These are phyloP conservation scores for Epinotia bilunana DNA, from an alignment of 2,888 invertebrate species.

Conservation along the genomic window DNA sequence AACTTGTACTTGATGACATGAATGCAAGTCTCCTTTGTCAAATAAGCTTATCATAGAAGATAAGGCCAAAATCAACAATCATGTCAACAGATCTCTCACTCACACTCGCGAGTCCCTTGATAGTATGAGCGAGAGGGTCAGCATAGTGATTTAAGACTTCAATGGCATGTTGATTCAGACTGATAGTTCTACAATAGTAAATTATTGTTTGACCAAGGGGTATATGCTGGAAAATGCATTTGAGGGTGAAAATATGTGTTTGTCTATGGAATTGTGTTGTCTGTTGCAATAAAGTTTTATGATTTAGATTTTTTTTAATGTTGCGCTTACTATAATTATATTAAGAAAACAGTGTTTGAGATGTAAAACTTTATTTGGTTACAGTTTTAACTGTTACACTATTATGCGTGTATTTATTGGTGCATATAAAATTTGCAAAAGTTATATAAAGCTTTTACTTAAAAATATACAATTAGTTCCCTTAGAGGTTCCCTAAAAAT, in stretches of 20 bases:
- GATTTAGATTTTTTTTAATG: not conserved
- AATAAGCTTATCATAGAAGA: not conserved
- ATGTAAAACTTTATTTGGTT: slow-evolving; percentile 36
- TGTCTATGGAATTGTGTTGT: not conserved
- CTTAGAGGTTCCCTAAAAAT: not conserved
- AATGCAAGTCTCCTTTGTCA: not conserved
- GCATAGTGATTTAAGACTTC: too few species aligned
- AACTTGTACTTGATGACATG: not conserved
- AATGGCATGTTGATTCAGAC: too few species aligned
- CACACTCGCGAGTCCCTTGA: too few species aligned
- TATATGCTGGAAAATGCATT: not conserved
- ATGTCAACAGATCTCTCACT: too few species aligned
- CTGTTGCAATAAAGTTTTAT: slow-evolving; percentile 13
- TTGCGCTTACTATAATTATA: not conserved
- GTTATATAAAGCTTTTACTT: slow-evolving; percentile 2
- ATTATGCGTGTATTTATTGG: slow-evolving; percentile 31
- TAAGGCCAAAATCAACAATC: not conserved
- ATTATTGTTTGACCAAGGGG: not conserved
- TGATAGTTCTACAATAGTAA: not conserved
- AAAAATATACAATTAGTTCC: not conserved
- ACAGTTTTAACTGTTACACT: slow-evolving; percentile 38
- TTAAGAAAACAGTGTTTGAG: slow-evolving; percentile 11
- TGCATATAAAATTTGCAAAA: slow-evolving; percentile 40
- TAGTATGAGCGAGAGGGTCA: too few species aligned
- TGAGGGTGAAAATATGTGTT: not conserved